Conservation (phyloP, 2,888 invertebrate genomes). For the Chaetoderma sp. region DNA sequence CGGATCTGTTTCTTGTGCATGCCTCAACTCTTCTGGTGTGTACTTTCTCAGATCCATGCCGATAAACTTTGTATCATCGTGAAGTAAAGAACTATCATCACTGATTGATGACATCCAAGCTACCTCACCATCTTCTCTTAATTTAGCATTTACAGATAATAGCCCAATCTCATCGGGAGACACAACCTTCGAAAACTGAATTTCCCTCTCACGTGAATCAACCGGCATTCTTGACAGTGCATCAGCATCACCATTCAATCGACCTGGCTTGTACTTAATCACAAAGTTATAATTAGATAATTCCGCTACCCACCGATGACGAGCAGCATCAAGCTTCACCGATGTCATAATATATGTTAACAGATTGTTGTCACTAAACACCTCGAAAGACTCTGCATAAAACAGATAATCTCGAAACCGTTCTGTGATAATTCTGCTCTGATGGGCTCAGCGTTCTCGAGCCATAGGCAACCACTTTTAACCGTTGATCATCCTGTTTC, state of each 20-base stretch:
- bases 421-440: conserved; percentile 24
- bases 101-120: too few species aligned
- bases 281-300: conserved; percentile 15
- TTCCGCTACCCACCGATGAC: conserved; percentile 21
- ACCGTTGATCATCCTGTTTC: conserved; percentile 7
- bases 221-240: conserved; percentile 9
- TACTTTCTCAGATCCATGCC: too few species aligned
- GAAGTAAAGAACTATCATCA: too few species aligned
- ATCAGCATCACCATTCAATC: conserved; percentile 20
- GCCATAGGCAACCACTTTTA: conserved; percentile 23
- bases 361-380: conserved; percentile 13
- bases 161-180: background rate
- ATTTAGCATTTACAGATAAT: too few species aligned
- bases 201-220: background rate
- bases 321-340: conserved; percentile 24
- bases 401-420: conserved; percentile 23
- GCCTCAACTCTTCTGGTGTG: too few species aligned
- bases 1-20: background rate
- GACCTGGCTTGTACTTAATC: conserved; percentile 9
- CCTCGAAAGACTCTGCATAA: background rate
- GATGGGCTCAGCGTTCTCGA: conserved; percentile 5
- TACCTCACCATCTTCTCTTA: too few species aligned
- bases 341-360: conserved; percentile 21
- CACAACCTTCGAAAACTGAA: background rate
- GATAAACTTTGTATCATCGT: too few species aligned